Evolutionary conservation across 2,113 vertebrate species (phyloP), one percentile per base, ranked within the genome.

Genomic region (Motacilla alba): DNA sequence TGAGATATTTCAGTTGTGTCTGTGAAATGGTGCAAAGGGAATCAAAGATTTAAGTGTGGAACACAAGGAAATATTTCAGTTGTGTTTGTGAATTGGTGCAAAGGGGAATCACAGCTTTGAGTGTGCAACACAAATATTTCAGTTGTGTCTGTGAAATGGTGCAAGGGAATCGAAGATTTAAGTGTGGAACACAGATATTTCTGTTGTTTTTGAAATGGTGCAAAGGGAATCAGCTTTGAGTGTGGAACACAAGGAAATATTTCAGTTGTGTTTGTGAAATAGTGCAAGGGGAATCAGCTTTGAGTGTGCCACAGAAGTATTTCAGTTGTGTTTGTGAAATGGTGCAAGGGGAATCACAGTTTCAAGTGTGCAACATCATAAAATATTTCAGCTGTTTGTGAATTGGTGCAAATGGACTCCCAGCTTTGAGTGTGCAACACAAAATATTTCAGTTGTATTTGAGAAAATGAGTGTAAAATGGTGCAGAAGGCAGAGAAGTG

Each of bases 201-300:
- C n/a, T n/a, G n/a, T n/a, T n/a, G 28, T 62, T 50, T 55, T 5
- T 49, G 15, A 1, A 52, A 12, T 39, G 5, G 5, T 1, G 14
- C 67, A 11, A 0, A 5, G 7, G 24, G 13, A 50, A 22, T 15
- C n/a, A 67, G 9, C 0, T 50, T 3, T 4, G 1, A 50, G 5
- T 37, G n/a, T 50, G 24, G 4, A 30, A 21, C 27, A 30, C 4
- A 62, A 26, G 10, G 4, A 30, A 39, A 43, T 43, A 43, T 21
- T 41, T 27, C 59, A 9, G 8, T 50, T 37, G 55, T 59, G 43
- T 47, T 37, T 50, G 24, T 22, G 53, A 3, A 30, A 13, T 23
- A 7, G 33, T 13, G n/a, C 55, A 7, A 2, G 8, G 33, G 5
- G 24, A 68, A 28, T 35, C 18, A 15, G 13, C 0, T 49, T 11